Evolutionary conservation across 2,888 invertebrate species (phyloP).

Genomic region (Anticlea derivata): DNA sequence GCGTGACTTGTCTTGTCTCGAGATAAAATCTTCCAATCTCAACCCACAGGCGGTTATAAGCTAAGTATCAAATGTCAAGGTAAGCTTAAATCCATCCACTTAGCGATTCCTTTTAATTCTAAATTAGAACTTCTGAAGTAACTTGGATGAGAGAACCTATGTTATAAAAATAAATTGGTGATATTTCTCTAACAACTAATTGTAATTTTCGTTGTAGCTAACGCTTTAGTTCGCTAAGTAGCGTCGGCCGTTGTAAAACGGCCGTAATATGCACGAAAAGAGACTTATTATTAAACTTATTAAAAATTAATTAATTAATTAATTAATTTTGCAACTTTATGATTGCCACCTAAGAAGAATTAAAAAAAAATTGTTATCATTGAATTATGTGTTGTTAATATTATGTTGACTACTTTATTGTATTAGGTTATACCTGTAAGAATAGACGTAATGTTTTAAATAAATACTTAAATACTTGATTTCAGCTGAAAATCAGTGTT

Average conservation of each 20-base stretch:
- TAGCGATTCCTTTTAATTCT: constrained; percentile 40
- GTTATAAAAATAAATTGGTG: constrained; percentile 19
- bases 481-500: no score
- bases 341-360: no score
- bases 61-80: constrained; percentile 47
- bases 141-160: neutral
- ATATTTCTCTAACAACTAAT: constrained; percentile 20
- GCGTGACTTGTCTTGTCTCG: constrained; percentile 11
- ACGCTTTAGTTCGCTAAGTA: neutral
- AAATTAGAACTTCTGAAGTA: constrained; percentile 17
- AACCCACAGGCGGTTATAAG: constrained; percentile 25
- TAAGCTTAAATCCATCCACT: constrained; percentile 55
- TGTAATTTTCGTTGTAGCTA: constrained; percentile 1
- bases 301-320: no score
- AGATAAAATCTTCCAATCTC: constrained; percentile 36
- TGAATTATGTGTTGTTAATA: no score
- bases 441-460: no score
- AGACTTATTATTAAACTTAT: no score
- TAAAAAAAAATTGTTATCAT: no score
- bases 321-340: no score
- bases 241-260: neutral
- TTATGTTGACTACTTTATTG: no score
- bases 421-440: no score
- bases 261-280: neutral
- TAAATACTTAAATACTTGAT: no score